phyloP scores from a whole-genome alignment of 2,888 invertebrate species.

The Spicauda simplicius region DNA sequence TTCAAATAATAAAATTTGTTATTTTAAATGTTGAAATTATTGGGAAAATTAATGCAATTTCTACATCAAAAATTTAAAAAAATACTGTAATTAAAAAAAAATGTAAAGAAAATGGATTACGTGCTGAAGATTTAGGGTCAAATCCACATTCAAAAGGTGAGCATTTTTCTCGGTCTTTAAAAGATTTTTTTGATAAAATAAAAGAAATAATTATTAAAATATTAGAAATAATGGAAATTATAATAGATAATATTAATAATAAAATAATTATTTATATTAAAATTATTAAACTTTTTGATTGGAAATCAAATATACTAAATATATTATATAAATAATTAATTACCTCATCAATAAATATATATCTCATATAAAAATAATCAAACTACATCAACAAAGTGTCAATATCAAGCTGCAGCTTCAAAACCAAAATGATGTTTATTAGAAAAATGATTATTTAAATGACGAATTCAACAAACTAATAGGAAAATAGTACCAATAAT shows the following conservation, averaged over 20 bases:
- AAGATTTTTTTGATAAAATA: constrained; percentile 84
- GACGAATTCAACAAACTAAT: constrained; percentile 61
- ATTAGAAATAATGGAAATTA: constrained; percentile 71
- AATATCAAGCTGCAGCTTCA: constrained; percentile 81
- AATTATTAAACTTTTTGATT: constrained; percentile 86
- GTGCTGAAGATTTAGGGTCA: constrained; percentile 67
- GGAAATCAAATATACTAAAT: constrained; percentile 89
- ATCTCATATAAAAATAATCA: constrained; percentile 77
- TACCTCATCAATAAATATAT: constrained; percentile 89
- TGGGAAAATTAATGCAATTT: constrained; percentile 87
- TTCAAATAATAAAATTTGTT: constrained; percentile 60
- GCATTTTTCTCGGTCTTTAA: constrained; percentile 86
- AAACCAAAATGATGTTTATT: constrained; percentile 69
- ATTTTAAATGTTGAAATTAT: constrained; percentile 73
- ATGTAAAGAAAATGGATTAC: constrained; percentile 73
- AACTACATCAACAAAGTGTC: constrained; percentile 72
- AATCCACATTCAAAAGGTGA: constrained; percentile 86
- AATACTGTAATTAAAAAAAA: constrained; percentile 88
- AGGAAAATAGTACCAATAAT: constrained; percentile 80
- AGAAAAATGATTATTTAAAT: constrained; percentile 63
- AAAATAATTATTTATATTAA: constrained; percentile 86
- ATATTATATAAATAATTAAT: constrained; percentile 88
- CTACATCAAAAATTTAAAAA: constrained; percentile 90
- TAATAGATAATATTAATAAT: constrained; percentile 57
- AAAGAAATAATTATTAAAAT: constrained; percentile 79